A percentile compares a stretch with the other conserved stretches of the same genome.
phyloP scores from a whole-genome alignment of 1,140 invertebrate genomes.

The Phymorhynchus buccinoides region DNA sequence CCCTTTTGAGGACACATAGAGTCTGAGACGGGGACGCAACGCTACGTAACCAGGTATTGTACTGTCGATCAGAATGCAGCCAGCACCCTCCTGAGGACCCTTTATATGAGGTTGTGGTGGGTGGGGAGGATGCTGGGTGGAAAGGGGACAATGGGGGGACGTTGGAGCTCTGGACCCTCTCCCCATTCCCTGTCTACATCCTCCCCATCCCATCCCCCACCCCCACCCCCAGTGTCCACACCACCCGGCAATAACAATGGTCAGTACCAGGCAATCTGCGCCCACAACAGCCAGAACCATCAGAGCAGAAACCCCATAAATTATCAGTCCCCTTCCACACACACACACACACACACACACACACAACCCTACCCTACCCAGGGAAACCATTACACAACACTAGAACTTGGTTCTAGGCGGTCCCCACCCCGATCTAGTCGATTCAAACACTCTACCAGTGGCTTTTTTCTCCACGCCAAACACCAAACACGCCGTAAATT shows the following conservation, averaged over 20 bases:
- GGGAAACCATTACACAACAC: constrained; percentile 6
- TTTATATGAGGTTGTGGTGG: no score
- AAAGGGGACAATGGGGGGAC: not conserved
- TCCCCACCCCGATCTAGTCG: not conserved
- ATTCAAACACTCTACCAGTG: not conserved
- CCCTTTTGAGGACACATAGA: no score
- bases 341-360: not conserved
- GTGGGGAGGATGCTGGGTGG: no score
- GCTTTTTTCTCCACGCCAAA: not conserved
- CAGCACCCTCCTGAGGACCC: not conserved
- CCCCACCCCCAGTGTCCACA: not conserved
- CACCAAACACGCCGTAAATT: not conserved
- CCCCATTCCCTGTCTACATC: no score
- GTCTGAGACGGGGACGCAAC: no score
- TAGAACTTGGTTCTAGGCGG: no score
- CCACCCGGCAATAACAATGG: not conserved
- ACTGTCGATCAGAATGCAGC: not conserved
- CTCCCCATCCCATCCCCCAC: not conserved
- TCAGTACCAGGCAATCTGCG: not conserved
- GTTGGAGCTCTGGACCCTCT: not conserved
- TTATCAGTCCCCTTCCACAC: not conserved
- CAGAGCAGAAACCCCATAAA: constrained; percentile 2
- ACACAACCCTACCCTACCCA: no score
- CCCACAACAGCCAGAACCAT: not conserved
- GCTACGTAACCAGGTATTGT: no score